Percentiles rank a stretch among this genome's conserved stretches.
Conservation (phyloP, 2,113 vertebrate species). For the Diphyllodes magnificus region DNA sequence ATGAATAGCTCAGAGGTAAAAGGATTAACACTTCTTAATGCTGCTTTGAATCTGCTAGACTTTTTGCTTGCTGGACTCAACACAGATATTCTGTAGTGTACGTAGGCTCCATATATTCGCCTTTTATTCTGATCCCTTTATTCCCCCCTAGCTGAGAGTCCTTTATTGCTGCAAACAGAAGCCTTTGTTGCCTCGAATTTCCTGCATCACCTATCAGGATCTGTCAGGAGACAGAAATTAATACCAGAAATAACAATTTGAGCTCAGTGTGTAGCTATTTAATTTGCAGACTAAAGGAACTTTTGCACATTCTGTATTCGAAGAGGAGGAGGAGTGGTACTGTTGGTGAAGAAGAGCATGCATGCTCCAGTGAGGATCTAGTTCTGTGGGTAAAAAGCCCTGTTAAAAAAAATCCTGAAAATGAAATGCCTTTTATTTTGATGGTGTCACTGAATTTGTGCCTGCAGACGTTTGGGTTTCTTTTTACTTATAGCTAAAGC, state of each 20-base stretch:
- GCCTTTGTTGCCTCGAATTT: slow-evolving; percentile 48
- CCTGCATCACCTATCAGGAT: slow-evolving; percentile 25
- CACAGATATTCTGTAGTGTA: slow-evolving; percentile 33
- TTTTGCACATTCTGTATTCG: neutral
- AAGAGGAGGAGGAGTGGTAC: neutral
- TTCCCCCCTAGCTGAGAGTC: neutral
- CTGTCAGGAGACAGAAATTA: slow-evolving; percentile 47
- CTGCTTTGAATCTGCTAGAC: slow-evolving; percentile 52
- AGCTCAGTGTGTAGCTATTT: slow-evolving; percentile 11
- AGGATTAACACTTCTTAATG: slow-evolving; percentile 63
- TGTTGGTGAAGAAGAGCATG: neutral
- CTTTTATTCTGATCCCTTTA: slow-evolving; percentile 14
- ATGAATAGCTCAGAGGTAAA: slow-evolving; percentile 68
- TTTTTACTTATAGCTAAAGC: neutral
- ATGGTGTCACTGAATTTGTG: neutral
- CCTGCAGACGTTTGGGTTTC: neutral
- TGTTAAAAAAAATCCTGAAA: neutral
- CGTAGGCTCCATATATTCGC: neutral
- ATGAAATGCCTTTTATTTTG: neutral
- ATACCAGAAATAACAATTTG: slow-evolving; percentile 37
- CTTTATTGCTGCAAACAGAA: slow-evolving; percentile 37
- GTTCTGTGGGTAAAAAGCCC: neutral
- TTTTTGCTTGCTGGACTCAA: slow-evolving; percentile 53
- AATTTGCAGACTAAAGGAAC: neutral
- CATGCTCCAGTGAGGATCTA: neutral